Evolutionary conservation across 1,140 invertebrate genomes (phyloP).

Genomic region (Paraescarpia echinospica): DNA sequence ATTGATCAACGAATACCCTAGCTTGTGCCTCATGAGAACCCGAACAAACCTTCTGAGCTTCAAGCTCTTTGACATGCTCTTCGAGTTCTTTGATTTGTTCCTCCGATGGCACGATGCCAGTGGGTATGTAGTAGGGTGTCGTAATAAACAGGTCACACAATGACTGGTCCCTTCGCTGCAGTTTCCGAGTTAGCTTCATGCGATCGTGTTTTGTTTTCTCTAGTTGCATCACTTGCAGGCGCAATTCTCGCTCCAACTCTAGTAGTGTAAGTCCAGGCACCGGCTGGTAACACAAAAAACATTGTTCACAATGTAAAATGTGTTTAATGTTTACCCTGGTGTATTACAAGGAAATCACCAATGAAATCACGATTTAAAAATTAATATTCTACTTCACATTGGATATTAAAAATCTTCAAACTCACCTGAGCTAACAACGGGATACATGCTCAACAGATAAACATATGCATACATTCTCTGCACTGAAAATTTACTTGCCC

Average conservation of each 20-base stretch:
- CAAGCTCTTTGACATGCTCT: constrained; percentile 40
- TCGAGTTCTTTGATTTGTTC: constrained; percentile 47
- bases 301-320: constrained; percentile 11
- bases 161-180: constrained; percentile 43
- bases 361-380: too few species aligned
- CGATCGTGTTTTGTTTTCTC: constrained; percentile 42
- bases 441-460: background rate
- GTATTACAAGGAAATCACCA: too few species aligned
- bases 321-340: too few species aligned
- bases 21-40: background rate
- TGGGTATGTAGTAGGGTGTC: constrained; percentile 50
- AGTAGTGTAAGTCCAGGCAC: constrained; percentile 38
- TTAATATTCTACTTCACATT: too few species aligned
- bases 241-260: constrained; percentile 46
- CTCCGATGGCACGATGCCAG: constrained; percentile 40
- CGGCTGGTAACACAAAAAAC: constrained; percentile 30
- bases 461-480: too few species aligned
- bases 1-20: too few species aligned
- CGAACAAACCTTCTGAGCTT: constrained; percentile 42
- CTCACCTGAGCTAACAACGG: background rate
- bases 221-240: constrained; percentile 38
- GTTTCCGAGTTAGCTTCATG: constrained; percentile 35
- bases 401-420: background rate
- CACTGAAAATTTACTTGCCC: background rate
- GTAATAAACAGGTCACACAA: constrained; percentile 45